phyloP scores from a whole-genome alignment of 2,797 vertebrate species.

The Hemitrygon akajei region DNA sequence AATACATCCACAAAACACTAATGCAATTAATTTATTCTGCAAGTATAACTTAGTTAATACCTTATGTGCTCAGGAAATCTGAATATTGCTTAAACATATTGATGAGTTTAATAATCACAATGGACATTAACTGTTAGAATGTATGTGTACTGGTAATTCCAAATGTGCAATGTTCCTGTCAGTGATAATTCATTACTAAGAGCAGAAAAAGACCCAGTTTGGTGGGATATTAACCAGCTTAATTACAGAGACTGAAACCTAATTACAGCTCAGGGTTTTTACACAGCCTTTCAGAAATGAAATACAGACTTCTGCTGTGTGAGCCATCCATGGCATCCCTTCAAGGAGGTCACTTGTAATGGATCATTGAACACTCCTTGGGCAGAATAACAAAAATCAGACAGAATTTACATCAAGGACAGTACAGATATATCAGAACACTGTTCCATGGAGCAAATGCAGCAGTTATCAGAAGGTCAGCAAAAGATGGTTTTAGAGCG shows the following conservation, averaged over 20 bases:
- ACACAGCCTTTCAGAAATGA: background rate
- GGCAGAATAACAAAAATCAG: background rate
- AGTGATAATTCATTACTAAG: slow-evolving; percentile 15
- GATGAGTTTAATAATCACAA: slow-evolving; percentile 24
- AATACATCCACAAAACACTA: background rate
- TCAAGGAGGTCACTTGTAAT: background rate
- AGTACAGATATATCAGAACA: background rate
- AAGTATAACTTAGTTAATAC: background rate
- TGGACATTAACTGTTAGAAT: slow-evolving; percentile 2
- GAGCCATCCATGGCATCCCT: background rate
- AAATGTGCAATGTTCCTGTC: background rate
- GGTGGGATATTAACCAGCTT: background rate
- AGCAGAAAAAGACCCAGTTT: background rate
- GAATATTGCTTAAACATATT: background rate
- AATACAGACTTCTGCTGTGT: background rate
- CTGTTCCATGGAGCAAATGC: background rate
- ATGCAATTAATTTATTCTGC: background rate
- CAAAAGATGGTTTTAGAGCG: background rate
- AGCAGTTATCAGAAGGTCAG: background rate
- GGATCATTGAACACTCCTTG: slow-evolving; percentile 13
- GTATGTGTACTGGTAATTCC: background rate
- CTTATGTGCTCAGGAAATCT: background rate
- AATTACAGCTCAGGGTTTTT: slow-evolving; percentile 9
- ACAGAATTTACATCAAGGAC: background rate
- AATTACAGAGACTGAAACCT: slow-evolving; percentile 14